Conservation (phyloP, 2,797 vertebrate species). For the Linurgus olivaceus region DNA sequence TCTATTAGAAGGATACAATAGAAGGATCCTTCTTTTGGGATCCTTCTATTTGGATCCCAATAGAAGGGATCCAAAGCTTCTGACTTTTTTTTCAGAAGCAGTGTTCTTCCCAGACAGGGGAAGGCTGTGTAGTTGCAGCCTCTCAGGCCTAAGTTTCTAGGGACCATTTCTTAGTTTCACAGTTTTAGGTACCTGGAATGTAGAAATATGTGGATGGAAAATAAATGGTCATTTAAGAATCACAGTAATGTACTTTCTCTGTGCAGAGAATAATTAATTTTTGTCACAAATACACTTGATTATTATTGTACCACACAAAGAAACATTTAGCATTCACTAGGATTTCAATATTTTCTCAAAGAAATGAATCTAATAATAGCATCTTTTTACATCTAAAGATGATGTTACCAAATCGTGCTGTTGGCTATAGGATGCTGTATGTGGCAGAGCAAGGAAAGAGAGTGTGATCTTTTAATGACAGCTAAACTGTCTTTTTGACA, state of each 20-base stretch:
- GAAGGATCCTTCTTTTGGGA: too few relatives aligned
- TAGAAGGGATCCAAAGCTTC: background rate
- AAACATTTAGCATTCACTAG: slow-evolving; percentile 53
- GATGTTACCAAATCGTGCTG: background rate
- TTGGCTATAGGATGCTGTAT: background rate
- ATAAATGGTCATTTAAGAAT: slow-evolving; percentile 50
- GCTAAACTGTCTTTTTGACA: slow-evolving; percentile 12
- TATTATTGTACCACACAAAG: slow-evolving; percentile 44
- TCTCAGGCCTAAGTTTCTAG: background rate
- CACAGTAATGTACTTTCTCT: background rate
- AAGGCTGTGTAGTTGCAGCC: background rate
- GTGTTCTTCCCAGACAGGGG: background rate
- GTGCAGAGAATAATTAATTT: slow-evolving; percentile 37
- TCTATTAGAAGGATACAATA: too few relatives aligned
- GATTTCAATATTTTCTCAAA: slow-evolving; percentile 54
- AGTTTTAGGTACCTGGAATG: background rate
- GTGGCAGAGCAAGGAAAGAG: slow-evolving; percentile 7
- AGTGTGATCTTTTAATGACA: slow-evolving; percentile 52
- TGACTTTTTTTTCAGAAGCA: background rate
- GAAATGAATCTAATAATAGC: background rate
- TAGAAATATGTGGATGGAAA: background rate
- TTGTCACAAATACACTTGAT: slow-evolving; percentile 59
- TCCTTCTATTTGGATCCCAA: too few relatives aligned
- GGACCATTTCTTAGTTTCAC: background rate
- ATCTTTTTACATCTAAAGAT: slow-evolving; percentile 48